Conservation (phyloP, 2,888 invertebrate genomes). For the Meiosimyza decipiens region DNA sequence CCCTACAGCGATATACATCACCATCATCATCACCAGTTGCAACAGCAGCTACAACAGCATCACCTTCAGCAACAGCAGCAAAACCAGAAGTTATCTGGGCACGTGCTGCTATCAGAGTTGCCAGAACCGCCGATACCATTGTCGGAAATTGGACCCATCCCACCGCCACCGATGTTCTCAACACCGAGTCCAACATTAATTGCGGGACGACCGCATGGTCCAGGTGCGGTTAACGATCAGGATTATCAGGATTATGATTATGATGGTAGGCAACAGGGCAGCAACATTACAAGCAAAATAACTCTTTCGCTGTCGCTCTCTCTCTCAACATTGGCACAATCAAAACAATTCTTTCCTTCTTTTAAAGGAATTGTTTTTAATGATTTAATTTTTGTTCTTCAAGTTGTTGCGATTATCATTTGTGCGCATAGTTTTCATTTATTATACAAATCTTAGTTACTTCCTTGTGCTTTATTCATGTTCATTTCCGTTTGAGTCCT, state of each 20-base stretch:
- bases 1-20: constrained; percentile 52
- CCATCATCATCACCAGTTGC: constrained; percentile 45
- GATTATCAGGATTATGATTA: constrained; percentile 73
- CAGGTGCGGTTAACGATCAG: constrained; percentile 65
- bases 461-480: too few species aligned
- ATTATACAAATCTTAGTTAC: too few species aligned
- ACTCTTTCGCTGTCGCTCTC: neutral
- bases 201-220: constrained; percentile 69
- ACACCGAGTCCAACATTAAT: constrained; percentile 82
- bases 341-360: neutral
- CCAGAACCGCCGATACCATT: constrained; percentile 93
- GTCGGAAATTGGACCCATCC: constrained; percentile 92
- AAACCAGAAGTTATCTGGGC: constrained; percentile 56
- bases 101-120: constrained; percentile 84
- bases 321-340: neutral
- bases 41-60: constrained; percentile 59
- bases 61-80: constrained; percentile 56
- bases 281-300: neutral
- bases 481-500: too few species aligned
- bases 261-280: constrained; percentile 69
- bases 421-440: too few species aligned
- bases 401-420: too few species aligned
- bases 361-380: too few species aligned
- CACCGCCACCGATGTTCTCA: constrained; percentile 96
- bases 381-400: too few species aligned